These are phyloP conservation scores for Stegastes partitus DNA, from an alignment of 2,113 vertebrate species.

Conservation along the genomic window DNA sequence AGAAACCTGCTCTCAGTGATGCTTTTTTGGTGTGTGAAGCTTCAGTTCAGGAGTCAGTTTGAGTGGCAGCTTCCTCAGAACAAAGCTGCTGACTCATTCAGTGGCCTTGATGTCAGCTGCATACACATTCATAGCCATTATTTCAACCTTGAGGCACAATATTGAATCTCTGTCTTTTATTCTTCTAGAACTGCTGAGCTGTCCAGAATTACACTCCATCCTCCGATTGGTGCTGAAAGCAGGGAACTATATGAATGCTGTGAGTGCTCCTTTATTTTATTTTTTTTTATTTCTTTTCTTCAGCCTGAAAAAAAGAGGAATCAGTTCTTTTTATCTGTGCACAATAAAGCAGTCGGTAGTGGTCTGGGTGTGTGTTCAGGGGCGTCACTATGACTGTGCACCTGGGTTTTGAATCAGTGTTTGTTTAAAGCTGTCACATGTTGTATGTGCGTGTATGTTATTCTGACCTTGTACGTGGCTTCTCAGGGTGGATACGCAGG, in stretches of 20 bases:
- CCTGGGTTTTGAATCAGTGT: slow-evolving; percentile 62
- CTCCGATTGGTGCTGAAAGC: slow-evolving; percentile 88
- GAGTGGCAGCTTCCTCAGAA: slow-evolving; percentile 13
- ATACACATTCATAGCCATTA: slow-evolving; percentile 21
- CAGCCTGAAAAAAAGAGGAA: slow-evolving; percentile 33
- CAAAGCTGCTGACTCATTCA: slow-evolving; percentile 45
- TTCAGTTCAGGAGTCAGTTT: neutral
- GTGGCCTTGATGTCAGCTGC: slow-evolving; percentile 20
- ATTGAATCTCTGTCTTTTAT: slow-evolving; percentile 41
- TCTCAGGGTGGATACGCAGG: slow-evolving; percentile 88
- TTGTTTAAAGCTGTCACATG: slow-evolving; percentile 65
- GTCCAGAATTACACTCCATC: slow-evolving; percentile 88
- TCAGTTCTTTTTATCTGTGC: slow-evolving; percentile 39
- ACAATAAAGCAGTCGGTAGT: slow-evolving; percentile 9
- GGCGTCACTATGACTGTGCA: slow-evolving; percentile 44
- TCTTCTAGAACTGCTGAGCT: slow-evolving; percentile 85
- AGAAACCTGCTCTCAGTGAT: neutral
- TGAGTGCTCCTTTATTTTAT: slow-evolving; percentile 71
- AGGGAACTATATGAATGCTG: slow-evolving; percentile 90
- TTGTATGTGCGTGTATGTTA: slow-evolving; percentile 21
- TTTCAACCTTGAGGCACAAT: slow-evolving; percentile 18
- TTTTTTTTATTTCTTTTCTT: slow-evolving; percentile 17
- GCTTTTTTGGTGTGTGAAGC: neutral
- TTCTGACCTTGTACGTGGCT: slow-evolving; percentile 59
- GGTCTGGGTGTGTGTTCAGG: slow-evolving; percentile 45